Conservation (phyloP, 2,113 vertebrate genomes). For the Amblyopsis rosae region DNA sequence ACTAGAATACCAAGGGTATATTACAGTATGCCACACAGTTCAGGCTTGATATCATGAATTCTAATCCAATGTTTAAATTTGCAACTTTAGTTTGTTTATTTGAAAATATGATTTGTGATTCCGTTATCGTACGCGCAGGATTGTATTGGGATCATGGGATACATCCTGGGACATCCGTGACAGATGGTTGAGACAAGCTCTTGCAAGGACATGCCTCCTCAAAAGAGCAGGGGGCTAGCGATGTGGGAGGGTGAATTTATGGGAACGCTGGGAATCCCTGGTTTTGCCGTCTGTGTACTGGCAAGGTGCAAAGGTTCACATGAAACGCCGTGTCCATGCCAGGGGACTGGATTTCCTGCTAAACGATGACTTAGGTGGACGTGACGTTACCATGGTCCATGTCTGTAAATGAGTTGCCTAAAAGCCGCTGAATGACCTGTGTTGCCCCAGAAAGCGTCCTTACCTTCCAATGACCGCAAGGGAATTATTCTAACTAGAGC, state of each 20-base stretch:
- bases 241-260: conserved; percentile 15
- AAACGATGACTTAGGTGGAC: conserved; percentile 55
- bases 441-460: conserved; percentile 24
- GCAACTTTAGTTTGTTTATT: no score
- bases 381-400: conserved; percentile 55
- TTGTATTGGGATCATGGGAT: conserved; percentile 37
- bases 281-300: conserved; percentile 54
- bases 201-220: conserved; percentile 53
- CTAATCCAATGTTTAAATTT: no score
- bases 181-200: conserved; percentile 70
- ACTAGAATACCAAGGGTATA: background rate
- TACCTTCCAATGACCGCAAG: conserved; percentile 10
- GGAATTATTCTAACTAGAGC: conserved; percentile 14
- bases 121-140: conserved; percentile 14
- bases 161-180: conserved; percentile 59
- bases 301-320: conserved; percentile 57
- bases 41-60: no score
- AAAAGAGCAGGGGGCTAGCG: conserved; percentile 52
- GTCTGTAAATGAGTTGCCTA: conserved; percentile 25
- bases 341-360: conserved; percentile 65
- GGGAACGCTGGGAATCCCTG: conserved; percentile 49
- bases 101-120: background rate
- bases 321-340: conserved; percentile 57
- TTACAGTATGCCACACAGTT: background rate
- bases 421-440: conserved; percentile 36